Base-by-base conservation (phyloP, 2,797 vertebrate genomes). In the Melanotaenia trifasciata region DNA sequence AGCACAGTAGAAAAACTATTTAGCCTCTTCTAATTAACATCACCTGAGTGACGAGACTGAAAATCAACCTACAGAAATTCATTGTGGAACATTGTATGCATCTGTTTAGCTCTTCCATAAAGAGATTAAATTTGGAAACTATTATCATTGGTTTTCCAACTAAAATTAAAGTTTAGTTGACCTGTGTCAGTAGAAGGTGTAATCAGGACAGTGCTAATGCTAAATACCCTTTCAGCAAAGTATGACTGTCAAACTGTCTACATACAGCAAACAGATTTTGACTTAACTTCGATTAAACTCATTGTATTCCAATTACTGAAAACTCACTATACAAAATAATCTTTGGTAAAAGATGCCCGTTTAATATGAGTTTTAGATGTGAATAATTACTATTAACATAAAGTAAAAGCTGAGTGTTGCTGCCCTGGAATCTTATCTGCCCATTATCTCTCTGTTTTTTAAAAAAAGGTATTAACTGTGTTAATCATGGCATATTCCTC, bases 401-500 rank as follows among this genome's bases (percentile, higher is more conserved):
- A 11, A 26, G 11, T 12, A 13, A 26, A 12, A 26, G 24, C 22
- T 24, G 7, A 24, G 50, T 11, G n/a, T 24, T 22, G 50, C 22
- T 53, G 50, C n/a, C 8, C 47, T 51, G 47, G 20, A 51, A 51
- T 51, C 47, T 60, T 28, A 40, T 74, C 38, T 38, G 8, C 51
- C 64, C 66, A 51, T 56, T 40, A 30, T 60, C 2, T 70, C 12
- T 14, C 14, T 50, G 32, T 59, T 58, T 62, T 11, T 4, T 22
- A 40, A 32, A 63, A 62, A 57, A 58, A 45, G 30, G 30, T 30
- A 76, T 61, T 51, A 43, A 68, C 71, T n/a, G 18, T 7, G 5
- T 47, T 8, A 20, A 47, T 47, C 45, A 64, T 47, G 40, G 22
- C 22, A 12, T 45, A 9, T 56, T 63, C 45, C 4, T 57, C n/a